Conservation (phyloP, 1,140 invertebrate genomes). For the Brachystomella parvula region DNA sequence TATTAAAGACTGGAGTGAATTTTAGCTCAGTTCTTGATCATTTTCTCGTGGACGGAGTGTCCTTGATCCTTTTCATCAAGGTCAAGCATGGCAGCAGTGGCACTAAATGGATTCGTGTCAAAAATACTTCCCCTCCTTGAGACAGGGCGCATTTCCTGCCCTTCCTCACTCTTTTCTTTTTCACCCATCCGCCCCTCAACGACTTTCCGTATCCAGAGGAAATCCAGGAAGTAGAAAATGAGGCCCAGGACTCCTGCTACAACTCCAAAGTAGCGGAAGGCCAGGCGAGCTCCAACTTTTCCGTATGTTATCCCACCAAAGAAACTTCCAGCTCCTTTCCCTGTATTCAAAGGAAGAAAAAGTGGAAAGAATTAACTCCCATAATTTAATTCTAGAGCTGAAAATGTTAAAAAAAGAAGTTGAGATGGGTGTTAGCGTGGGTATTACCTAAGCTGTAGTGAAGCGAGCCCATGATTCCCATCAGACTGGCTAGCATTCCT, state of each 20-base stretch:
- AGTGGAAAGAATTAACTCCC: background rate
- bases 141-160: background rate
- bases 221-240: conserved; percentile 60
- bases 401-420: too few relatives aligned
- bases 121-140: conserved; percentile 1
- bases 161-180: background rate
- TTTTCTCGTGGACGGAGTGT: background rate
- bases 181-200: conserved; percentile 19
- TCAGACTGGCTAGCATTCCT: conserved; percentile 62
- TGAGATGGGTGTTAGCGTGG: conserved; percentile 3
- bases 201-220: conserved; percentile 57
- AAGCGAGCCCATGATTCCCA: conserved; percentile 61
- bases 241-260: conserved; percentile 58
- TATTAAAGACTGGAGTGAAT: background rate
- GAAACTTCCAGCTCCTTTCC: conserved; percentile 68
- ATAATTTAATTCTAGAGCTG: background rate
- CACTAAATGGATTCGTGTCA: background rate
- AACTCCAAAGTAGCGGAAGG: conserved; percentile 67
- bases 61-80: background rate
- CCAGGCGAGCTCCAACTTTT: conserved; percentile 58
- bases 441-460: conserved; percentile 66
- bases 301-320: conserved; percentile 68
- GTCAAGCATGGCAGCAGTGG: background rate
- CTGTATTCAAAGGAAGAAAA: too few relatives aligned
- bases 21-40: background rate